These are phyloP conservation scores for Rhinichthys klamathensis DNA, from an alignment of 2,113 vertebrate genomes.

Conservation along the genomic window DNA sequence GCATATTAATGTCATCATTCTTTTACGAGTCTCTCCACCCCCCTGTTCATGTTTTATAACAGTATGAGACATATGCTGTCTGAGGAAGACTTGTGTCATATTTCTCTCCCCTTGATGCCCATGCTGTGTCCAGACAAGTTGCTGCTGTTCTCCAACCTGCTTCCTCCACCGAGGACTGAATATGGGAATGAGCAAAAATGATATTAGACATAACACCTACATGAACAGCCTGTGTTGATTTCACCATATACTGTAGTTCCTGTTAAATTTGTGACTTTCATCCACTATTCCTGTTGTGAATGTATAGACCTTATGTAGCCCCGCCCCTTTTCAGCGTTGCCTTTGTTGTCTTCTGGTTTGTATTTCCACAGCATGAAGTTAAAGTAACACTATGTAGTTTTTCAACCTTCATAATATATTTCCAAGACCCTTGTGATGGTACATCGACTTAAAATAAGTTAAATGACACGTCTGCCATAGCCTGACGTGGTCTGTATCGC, in stretches of 20 bases:
- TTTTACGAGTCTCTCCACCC: neutral
- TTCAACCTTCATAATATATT: too few relatives aligned
- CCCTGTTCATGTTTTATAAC: slow-evolving; percentile 12
- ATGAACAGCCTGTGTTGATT: neutral
- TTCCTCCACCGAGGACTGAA: neutral
- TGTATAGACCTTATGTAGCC: neutral
- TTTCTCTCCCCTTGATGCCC: slow-evolving; percentile 17
- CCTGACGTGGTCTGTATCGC: too few relatives aligned
- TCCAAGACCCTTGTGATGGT: too few relatives aligned
- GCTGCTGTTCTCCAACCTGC: slow-evolving; percentile 42
- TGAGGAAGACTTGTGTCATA: slow-evolving; percentile 39
- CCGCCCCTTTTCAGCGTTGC: too few relatives aligned
- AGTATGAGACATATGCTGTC: slow-evolving; percentile 33
- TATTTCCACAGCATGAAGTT: too few relatives aligned
- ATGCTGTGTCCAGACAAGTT: slow-evolving; percentile 33
- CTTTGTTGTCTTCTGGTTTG: too few relatives aligned
- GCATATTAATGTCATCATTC: slow-evolving; percentile 9
- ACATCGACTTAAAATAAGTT: too few relatives aligned
- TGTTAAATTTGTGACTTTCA: neutral
- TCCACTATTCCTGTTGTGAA: neutral
- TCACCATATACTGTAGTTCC: slow-evolving; percentile 6
- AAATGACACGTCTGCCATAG: too few relatives aligned
- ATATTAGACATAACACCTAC: neutral
- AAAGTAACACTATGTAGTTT: too few relatives aligned
- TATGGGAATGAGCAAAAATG: neutral